These are phyloP conservation scores for Tilapia sparmanii DNA, from an alignment of 2,113 vertebrate genomes.

Conservation along the genomic window DNA sequence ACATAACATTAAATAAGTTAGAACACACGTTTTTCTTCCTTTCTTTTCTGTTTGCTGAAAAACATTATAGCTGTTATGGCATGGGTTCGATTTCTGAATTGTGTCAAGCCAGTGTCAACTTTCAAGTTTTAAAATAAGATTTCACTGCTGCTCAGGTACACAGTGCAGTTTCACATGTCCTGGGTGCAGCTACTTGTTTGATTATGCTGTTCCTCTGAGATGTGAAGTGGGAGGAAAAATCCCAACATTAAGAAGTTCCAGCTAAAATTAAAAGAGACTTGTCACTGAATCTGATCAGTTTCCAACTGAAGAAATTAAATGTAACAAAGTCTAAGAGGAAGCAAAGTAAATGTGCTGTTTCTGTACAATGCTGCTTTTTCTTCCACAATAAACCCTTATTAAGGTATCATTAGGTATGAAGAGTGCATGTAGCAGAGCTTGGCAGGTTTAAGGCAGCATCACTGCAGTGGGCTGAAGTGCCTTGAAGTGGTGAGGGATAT, in stretches of 20 bases:
- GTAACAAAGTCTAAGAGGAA: background rate
- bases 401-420: background rate
- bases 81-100: background rate
- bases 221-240: constrained; percentile 28
- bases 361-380: background rate
- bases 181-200: background rate
- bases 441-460: background rate
- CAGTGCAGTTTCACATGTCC: background rate
- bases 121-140: background rate
- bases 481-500: background rate
- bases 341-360: background rate
- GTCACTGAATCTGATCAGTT: background rate
- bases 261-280: background rate
- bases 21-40: background rate
- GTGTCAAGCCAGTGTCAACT: background rate
- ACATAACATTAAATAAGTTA: background rate
- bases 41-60: background rate
- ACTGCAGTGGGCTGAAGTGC: background rate
- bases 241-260: constrained; percentile 7
- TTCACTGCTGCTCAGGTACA: background rate
- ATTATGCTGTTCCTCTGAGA: constrained; percentile 25
- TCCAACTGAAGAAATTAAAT: background rate
- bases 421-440: background rate
- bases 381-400: background rate
- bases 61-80: background rate